phyloP scores from a whole-genome alignment of 2,888 invertebrate species.

The Cryptophagus acutangulus region DNA sequence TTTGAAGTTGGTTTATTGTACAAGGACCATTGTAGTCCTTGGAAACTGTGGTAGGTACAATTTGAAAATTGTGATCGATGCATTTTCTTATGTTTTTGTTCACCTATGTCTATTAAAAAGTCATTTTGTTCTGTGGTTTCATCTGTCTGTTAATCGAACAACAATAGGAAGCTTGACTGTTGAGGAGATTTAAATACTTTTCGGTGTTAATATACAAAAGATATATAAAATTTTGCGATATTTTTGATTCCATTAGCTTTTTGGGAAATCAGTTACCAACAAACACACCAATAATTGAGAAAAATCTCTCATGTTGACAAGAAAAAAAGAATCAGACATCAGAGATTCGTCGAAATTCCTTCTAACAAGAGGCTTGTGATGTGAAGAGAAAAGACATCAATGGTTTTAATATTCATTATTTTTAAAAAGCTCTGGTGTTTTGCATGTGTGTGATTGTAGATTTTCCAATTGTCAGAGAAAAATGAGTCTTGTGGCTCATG shows the following conservation, averaged over 20 bases:
- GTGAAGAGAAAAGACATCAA: conserved; percentile 40
- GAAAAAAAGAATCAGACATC: too few relatives aligned
- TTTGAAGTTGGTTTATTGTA: conserved; percentile 31
- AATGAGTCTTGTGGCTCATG: conserved; percentile 20
- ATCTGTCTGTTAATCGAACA: not conserved
- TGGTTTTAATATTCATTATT: conserved; percentile 47
- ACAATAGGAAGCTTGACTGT: too few relatives aligned
- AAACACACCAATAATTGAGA: too few relatives aligned
- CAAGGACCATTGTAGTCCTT: conserved; percentile 26
- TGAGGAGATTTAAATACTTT: too few relatives aligned
- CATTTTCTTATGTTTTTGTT: conserved; percentile 20
- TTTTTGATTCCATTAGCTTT: too few relatives aligned
- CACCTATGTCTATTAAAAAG: conserved; percentile 21
- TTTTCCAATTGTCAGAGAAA: conserved; percentile 20
- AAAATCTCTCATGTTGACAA: too few relatives aligned
- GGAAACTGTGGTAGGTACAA: conserved; percentile 40
- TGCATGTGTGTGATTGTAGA: conserved; percentile 41
- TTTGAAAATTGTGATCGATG: conserved; percentile 29
- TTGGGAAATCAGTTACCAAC: too few relatives aligned
- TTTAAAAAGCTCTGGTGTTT: conserved; percentile 41
- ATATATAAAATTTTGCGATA: too few relatives aligned
- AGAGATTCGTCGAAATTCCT: conserved; percentile 29
- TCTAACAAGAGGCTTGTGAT: conserved; percentile 40
- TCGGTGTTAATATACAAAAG: too few relatives aligned
- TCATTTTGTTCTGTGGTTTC: conserved; percentile 11